A percentile compares a stretch with the other conserved stretches of the same genome.
Conservation (phyloP, 2,797 vertebrate genomes). For the Huso huso region DNA sequence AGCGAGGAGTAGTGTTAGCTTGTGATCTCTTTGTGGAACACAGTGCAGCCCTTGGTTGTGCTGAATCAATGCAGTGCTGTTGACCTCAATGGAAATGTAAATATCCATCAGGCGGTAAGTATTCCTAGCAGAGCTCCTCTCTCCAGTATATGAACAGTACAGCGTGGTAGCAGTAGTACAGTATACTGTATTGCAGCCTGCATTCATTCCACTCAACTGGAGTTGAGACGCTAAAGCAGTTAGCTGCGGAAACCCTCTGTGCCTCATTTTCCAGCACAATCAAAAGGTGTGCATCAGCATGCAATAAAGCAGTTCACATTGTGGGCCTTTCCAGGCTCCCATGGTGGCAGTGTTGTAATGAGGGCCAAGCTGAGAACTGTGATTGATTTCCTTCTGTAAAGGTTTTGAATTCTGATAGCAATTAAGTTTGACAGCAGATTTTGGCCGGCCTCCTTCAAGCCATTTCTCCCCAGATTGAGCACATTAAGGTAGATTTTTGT, state of each 20-base stretch:
- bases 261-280: neutral
- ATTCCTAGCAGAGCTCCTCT: constrained; percentile 27
- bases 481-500: constrained; percentile 6
- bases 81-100: constrained; percentile 53
- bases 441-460: neutral
- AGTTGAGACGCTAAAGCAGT: constrained; percentile 1
- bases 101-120: constrained; percentile 36
- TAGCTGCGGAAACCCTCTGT: neutral
- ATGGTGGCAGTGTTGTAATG: neutral
- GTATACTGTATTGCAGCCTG: neutral
- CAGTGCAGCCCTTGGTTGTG: constrained; percentile 48
- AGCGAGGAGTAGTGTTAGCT: constrained; percentile 18
- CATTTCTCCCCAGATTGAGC: neutral
- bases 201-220: neutral
- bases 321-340: neutral
- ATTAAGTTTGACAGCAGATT: constrained; percentile 4
- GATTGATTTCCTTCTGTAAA: neutral
- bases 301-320: neutral
- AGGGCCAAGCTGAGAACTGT: neutral
- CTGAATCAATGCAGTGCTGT: constrained; percentile 42
- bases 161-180: constrained; percentile 17
- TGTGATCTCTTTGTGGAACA: constrained; percentile 27
- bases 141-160: constrained; percentile 11
- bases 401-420: constrained; percentile 1
- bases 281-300: neutral